These are phyloP conservation scores for Neomorphus geoffroyi DNA, from an alignment of 2,797 vertebrate genomes.

Conservation along the genomic window DNA sequence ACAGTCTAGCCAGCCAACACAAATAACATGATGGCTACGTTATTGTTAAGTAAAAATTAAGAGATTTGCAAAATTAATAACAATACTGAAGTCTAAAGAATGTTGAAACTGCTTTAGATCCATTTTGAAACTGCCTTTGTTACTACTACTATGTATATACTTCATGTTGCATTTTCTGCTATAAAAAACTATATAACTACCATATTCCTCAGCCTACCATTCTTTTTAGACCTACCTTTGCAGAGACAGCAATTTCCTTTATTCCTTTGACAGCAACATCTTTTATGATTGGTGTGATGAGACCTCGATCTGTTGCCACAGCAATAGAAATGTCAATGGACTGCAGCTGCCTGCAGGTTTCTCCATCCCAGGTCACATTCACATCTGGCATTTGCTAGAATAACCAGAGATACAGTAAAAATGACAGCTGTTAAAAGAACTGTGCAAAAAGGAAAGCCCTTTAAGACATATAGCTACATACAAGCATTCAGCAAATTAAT, in stretches of 20 bases:
- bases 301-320: constrained; percentile 91
- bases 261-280: constrained; percentile 90
- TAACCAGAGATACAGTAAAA: neutral
- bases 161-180: neutral
- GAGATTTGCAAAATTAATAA: neutral
- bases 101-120: neutral
- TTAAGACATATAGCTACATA: neutral
- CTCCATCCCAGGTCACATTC: constrained; percentile 89
- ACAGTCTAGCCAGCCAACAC: neutral
- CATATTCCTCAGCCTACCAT: neutral
- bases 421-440: constrained; percentile 5
- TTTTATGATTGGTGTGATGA: constrained; percentile 93
- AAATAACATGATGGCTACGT: neutral
- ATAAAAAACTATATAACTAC: neutral
- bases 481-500: neutral
- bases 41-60: neutral
- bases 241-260: constrained; percentile 87
- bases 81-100: neutral
- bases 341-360: constrained; percentile 83
- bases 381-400: constrained; percentile 92
- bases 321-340: constrained; percentile 92
- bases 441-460: constrained; percentile 17
- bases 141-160: neutral
- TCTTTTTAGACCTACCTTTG: constrained; percentile 80
- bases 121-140: neutral